phyloP scores from a whole-genome alignment of 2,797 vertebrate genomes.

The Amniataba percoides region DNA sequence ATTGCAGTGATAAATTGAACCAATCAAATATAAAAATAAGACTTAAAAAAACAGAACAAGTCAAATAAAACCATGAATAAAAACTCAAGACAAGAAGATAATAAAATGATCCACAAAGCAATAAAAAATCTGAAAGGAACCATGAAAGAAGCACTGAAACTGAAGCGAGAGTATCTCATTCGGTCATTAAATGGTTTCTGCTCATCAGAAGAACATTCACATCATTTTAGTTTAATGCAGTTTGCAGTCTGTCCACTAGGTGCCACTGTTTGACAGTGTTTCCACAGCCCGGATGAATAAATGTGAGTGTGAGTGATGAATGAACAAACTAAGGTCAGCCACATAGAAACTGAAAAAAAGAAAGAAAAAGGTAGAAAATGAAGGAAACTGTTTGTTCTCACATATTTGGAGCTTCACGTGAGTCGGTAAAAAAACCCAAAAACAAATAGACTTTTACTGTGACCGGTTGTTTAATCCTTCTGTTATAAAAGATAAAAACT shows the following conservation, averaged over 20 bases:
- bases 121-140: background rate
- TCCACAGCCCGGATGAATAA: background rate
- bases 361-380: background rate
- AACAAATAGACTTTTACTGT: background rate
- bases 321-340: conserved; percentile 2
- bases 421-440: background rate
- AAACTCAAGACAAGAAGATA: background rate
- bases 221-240: background rate
- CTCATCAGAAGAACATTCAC: background rate
- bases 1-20: background rate
- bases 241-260: conserved; percentile 60
- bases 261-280: conserved; percentile 63
- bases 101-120: background rate
- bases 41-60: too few species aligned
- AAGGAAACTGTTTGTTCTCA: conserved; percentile 7
- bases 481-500: background rate
- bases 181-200: background rate
- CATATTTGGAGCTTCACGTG: background rate
- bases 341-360: background rate
- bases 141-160: background rate
- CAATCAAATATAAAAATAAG: background rate
- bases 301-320: conserved; percentile 8
- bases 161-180: background rate
- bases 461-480: conserved; percentile 2
- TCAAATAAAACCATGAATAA: conserved; percentile 6